Percentiles rank a stretch among this genome's conserved stretches.
Evolutionary conservation across 2,888 invertebrate species (phyloP).

Genomic region (Didymodactylos carnosus): DNA sequence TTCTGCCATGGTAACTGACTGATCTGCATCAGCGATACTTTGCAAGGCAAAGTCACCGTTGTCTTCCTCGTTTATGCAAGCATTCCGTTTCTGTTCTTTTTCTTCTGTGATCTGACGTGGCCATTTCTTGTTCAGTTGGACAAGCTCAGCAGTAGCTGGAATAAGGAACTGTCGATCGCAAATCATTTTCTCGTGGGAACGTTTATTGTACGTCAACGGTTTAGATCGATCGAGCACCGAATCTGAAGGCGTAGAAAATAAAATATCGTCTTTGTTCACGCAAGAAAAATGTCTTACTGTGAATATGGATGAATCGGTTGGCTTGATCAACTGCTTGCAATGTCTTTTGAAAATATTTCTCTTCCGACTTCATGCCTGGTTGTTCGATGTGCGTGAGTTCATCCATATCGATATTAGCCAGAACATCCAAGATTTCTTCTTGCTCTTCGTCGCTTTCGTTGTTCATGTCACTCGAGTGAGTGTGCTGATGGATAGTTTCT

Average conservation of each 20-base stretch:
- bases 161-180: not conserved
- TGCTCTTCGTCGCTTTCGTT: not conserved
- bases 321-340: not conserved
- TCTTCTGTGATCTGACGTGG: not conserved
- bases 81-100: not conserved
- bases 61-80: not conserved
- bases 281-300: not conserved
- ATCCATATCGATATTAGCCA: not conserved
- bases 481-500: not conserved
- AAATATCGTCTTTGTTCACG: too few species aligned
- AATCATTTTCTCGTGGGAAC: not conserved
- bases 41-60: not conserved
- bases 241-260: not conserved
- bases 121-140: not conserved
- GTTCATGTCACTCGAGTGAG: not conserved
- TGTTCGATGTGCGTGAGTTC: not conserved
- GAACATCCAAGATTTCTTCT: not conserved
- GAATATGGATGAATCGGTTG: not conserved
- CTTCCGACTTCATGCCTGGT: not conserved
- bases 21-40: not conserved
- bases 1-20: not conserved
- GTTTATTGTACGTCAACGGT: not conserved
- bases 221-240: not conserved
- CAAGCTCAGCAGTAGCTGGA: not conserved
- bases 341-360: not conserved